Conservation (phyloP, 2,113 vertebrate genomes). For the Ophthalmolycus amberensis region DNA sequence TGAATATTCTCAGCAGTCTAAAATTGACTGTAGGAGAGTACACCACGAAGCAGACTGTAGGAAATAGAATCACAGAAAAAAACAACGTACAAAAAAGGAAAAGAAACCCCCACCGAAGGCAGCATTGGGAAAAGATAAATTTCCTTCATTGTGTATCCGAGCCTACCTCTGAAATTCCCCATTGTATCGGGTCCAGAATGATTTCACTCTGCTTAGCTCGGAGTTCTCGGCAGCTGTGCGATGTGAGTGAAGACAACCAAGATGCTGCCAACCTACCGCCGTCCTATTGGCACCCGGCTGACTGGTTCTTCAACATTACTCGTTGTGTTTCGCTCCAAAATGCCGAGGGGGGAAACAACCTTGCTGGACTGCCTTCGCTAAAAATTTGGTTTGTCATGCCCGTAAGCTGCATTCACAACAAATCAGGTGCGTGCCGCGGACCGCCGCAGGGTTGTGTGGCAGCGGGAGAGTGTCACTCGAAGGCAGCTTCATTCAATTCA, state of each 20-base stretch:
- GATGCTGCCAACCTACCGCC: slow-evolving; percentile 34
- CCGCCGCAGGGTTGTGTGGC: too few relatives aligned
- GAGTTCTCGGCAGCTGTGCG: slow-evolving; percentile 36
- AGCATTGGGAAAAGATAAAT: slow-evolving; percentile 29
- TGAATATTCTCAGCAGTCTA: slow-evolving; percentile 32
- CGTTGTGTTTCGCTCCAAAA: slow-evolving; percentile 46
- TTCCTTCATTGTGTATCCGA: slow-evolving; percentile 14
- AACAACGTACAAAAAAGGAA: slow-evolving; percentile 30
- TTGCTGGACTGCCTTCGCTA: slow-evolving; percentile 26
- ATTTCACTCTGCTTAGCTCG: slow-evolving; percentile 37
- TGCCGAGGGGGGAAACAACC: slow-evolving; percentile 23
- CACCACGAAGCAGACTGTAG: slow-evolving; percentile 43
- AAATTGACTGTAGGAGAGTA: slow-evolving; percentile 42
- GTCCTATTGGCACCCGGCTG: slow-evolving; percentile 33
- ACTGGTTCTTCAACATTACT: slow-evolving; percentile 77
- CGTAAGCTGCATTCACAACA: neutral
- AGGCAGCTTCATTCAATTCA: too few relatives aligned
- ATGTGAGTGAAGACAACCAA: slow-evolving; percentile 35
- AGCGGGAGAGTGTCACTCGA: neutral
- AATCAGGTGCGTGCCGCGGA: neutral
- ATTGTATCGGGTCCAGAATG: slow-evolving; percentile 53
- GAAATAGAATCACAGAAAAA: slow-evolving; percentile 52
- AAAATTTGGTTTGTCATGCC: slow-evolving; percentile 32
- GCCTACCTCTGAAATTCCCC: slow-evolving; percentile 74
- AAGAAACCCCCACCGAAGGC: slow-evolving; percentile 12